Percentiles rank a stretch among this genome's conserved stretches.
Conservation (phyloP, 2,113 vertebrate genomes). For the Coreoperca whiteheadi region DNA sequence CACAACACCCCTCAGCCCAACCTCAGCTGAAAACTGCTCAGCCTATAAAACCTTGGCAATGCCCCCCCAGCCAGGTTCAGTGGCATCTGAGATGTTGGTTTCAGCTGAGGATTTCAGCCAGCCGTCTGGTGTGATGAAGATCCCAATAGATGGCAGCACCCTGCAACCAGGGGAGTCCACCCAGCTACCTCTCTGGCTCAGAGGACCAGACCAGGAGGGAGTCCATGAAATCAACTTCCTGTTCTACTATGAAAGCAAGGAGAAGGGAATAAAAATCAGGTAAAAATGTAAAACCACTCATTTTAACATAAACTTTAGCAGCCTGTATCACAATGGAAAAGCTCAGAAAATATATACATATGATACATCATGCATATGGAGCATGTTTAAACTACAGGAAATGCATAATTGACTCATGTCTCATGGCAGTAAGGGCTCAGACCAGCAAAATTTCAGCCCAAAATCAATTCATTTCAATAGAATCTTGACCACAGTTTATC, state of each 20-base stretch:
- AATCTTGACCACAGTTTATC: too few relatives aligned
- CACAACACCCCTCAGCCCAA: slow-evolving; percentile 85
- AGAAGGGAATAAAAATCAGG: slow-evolving; percentile 91
- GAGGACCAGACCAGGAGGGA: slow-evolving; percentile 96
- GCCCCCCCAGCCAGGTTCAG: slow-evolving; percentile 65
- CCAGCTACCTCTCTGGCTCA: slow-evolving; percentile 96
- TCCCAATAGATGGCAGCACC: slow-evolving; percentile 87
- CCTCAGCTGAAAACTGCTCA: slow-evolving; percentile 92
- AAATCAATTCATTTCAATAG: too few relatives aligned
- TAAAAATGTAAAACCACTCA: slow-evolving; percentile 60
- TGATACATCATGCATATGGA: not conserved
- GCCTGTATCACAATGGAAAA: not conserved
- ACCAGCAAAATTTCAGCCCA: too few relatives aligned
- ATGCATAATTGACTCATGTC: too few relatives aligned
- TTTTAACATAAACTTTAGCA: not conserved
- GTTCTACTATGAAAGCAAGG: slow-evolving; percentile 95
- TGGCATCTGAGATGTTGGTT: slow-evolving; percentile 83
- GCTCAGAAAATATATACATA: not conserved
- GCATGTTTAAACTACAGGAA: too few relatives aligned
- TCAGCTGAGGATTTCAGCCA: slow-evolving; percentile 88
- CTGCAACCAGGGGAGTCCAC: slow-evolving; percentile 92
- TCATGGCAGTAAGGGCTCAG: too few relatives aligned
- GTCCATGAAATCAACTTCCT: slow-evolving; percentile 99
- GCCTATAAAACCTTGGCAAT: slow-evolving; percentile 93
- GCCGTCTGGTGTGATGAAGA: slow-evolving; percentile 85